Percentiles rank a stretch among this genome's conserved stretches.
Evolutionary conservation across 1,140 invertebrate genomes (phyloP).

Genomic region (Nebria ingens): DNA sequence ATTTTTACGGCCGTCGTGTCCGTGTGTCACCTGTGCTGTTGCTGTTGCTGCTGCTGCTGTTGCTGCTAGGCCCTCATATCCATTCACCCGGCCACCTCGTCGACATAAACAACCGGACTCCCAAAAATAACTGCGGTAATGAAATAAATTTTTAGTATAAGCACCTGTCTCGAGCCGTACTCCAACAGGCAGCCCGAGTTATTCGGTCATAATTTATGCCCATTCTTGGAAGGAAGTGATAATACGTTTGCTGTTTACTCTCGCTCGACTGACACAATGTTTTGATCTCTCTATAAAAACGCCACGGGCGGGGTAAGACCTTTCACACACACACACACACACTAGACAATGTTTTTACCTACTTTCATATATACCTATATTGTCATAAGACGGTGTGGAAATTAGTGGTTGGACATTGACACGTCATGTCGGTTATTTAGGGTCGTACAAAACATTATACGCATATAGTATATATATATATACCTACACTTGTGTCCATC

Average conservation of each 20-base stretch:
- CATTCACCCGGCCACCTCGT: background rate
- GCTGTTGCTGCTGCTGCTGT: no score
- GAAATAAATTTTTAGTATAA: constrained; percentile 7
- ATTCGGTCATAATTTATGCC: constrained; percentile 2
- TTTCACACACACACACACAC: background rate
- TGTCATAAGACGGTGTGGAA: no score
- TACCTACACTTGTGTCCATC: no score
- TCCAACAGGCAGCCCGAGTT: background rate
- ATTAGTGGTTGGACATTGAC: no score
- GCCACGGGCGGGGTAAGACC: no score
- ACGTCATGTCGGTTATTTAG: no score
- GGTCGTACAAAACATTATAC: no score
- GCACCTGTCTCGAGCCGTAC: background rate
- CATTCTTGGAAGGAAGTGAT: constrained; percentile 1
- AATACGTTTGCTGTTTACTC: background rate
- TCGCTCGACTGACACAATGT: background rate
- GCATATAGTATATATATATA: no score
- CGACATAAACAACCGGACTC: background rate
- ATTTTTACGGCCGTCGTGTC: background rate
- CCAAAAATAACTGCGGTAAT: constrained; percentile 5
- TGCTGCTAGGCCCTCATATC: background rate
- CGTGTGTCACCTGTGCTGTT: constrained; percentile 1
- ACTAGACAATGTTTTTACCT: no score
- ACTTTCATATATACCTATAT: no score
- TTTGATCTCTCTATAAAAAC: constrained; percentile 5